phyloP scores from a whole-genome alignment of 2,113 vertebrate species.

The Empidonax alnorum region DNA sequence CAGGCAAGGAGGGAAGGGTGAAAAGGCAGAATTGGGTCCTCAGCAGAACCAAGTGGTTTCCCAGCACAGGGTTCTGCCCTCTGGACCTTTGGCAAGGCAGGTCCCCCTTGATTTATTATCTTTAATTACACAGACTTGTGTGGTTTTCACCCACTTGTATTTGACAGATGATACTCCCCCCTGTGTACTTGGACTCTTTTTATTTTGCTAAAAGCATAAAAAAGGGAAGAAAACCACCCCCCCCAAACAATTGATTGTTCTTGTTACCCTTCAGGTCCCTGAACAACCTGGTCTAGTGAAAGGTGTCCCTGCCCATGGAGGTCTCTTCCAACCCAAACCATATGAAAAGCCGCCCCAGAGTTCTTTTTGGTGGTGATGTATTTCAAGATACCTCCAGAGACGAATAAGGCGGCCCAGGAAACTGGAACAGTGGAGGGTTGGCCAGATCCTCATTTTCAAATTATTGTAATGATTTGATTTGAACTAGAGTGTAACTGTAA shows the following conservation, averaged over 20 bases:
- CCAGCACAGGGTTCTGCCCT: neutral
- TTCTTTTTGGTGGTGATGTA: neutral
- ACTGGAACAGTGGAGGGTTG: accelerated
- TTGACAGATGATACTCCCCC: neutral
- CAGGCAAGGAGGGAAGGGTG: neutral
- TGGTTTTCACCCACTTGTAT: neutral
- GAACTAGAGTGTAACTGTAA: neutral
- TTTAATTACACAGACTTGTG: neutral
- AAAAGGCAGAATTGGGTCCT: accelerated
- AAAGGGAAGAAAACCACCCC: accelerated
- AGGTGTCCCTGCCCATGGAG: neutral
- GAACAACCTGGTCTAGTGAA: neutral
- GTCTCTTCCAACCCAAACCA: neutral
- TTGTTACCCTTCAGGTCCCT: neutral
- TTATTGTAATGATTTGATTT: neutral
- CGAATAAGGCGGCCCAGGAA: neutral
- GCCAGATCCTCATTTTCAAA: neutral
- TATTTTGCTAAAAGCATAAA: neutral
- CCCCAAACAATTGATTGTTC: neutral
- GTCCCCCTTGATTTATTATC: neutral
- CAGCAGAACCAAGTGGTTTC: neutral
- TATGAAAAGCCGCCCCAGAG: neutral
- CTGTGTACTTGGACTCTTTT: neutral
- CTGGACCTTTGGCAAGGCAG: neutral
- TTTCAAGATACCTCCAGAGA: neutral